Evolutionary conservation across 2,113 vertebrate genomes (phyloP).

Genomic region (Python bivittatus): DNA sequence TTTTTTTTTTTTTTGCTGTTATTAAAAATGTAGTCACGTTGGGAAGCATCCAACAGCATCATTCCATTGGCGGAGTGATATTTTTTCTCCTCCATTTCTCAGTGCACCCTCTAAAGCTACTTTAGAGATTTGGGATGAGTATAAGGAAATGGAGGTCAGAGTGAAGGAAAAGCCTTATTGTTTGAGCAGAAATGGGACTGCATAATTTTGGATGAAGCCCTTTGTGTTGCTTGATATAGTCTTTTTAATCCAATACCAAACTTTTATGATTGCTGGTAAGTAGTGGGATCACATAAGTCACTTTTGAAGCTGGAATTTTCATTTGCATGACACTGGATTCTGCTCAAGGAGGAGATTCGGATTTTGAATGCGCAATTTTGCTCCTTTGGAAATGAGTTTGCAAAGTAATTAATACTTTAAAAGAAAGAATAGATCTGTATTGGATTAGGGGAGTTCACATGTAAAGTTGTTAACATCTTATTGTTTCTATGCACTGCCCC

Average conservation of each 20-base stretch:
- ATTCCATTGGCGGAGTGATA: background rate
- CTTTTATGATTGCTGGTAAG: no score
- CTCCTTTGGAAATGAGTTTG: background rate
- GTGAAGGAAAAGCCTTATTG: background rate
- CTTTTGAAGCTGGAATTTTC: background rate
- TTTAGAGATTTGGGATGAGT: background rate
- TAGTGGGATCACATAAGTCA: background rate
- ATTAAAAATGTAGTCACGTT: background rate
- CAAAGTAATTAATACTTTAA: background rate
- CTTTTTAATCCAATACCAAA: background rate
- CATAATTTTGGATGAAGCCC: background rate
- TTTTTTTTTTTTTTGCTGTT: no score
- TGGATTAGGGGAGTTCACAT: background rate
- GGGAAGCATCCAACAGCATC: background rate
- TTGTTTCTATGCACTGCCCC: slow-evolving; percentile 30
- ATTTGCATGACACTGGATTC: background rate
- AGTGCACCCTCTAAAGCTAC: background rate
- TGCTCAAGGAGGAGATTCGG: background rate
- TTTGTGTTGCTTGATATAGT: background rate
- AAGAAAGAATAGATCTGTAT: background rate
- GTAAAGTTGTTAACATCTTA: background rate
- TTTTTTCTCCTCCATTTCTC: background rate
- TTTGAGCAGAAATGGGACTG: background rate
- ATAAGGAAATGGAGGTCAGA: background rate
- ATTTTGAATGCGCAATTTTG: background rate